Evolutionary conservation across 2,888 invertebrate genomes (phyloP), one percentile per base, ranked within the genome.

Genomic region (Heliconius ethilla): DNA sequence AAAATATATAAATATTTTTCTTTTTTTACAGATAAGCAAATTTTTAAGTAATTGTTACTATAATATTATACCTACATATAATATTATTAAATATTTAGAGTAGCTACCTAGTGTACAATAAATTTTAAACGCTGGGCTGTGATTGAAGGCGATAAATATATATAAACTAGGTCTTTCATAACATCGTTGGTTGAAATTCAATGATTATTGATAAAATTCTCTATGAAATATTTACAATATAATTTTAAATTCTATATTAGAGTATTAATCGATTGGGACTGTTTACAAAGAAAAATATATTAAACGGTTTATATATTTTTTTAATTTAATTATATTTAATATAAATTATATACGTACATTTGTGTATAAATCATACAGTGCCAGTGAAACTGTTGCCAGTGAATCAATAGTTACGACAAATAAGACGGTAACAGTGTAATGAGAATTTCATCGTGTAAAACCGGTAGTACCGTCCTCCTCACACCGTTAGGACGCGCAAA

Each of bases 391-490:
- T 74, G 65, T 45, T 29, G 55, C 65, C 75, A 73, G 76, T 78
- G 78, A 79, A 72, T 82, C 86, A 85, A 84, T 88, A 87, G 88
- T 87, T 89, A 88, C 84, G 88, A 91, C 91, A 91, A 92, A 91
- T 92, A 90, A 88, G 87, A 87, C 84, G 87, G 87, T 87, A 87
- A 86, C 86, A 83, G 85, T 87, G 88, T 93, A 92, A 91, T 91
- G 89, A 91, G 90, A 85, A 78, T 81, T 81, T 80, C 79, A 80
- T 82, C 78, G 82, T 87, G 93, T 93, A 94, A 94, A 94, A 93
- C 94, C 93, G 93, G 93, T 94, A 94, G 93, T 87, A 86, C 84
- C 86, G 87, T 87, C 87, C 89, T 90, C 92, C 91, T 89, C 88
- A 87, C 87, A 90, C 91, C 93, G 91, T 93, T 93, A 77, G 67